Evolutionary conservation across 2,797 vertebrate species (phyloP).

Genomic region (Chelon labrosus): DNA sequence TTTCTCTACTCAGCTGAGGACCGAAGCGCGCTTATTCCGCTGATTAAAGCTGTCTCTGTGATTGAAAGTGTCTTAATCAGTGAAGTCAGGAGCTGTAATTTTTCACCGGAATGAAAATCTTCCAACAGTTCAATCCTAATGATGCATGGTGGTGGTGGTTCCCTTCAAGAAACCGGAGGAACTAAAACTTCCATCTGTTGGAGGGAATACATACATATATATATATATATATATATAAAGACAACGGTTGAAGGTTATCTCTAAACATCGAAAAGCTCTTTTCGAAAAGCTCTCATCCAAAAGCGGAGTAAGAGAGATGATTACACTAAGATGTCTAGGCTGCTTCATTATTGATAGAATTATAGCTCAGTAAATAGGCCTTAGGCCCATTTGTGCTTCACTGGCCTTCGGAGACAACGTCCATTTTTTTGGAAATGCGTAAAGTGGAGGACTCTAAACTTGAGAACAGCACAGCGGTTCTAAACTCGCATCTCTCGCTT

Average conservation of each 20-base stretch:
- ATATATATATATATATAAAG: no score
- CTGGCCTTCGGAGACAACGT: slow-evolving; percentile 64
- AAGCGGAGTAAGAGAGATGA: slow-evolving; percentile 63
- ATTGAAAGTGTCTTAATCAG: slow-evolving; percentile 48
- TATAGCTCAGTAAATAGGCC: slow-evolving; percentile 78
- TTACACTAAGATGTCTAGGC: slow-evolving; percentile 68
- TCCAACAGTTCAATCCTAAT: slow-evolving; percentile 23
- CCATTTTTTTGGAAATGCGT: slow-evolving; percentile 65
- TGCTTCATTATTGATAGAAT: slow-evolving; percentile 84
- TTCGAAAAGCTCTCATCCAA: no score
- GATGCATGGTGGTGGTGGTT: not conserved
- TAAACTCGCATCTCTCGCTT: no score
- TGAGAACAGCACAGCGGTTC: no score
- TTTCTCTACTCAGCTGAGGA: not conserved
- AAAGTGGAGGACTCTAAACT: slow-evolving; percentile 54
- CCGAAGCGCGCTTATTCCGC: slow-evolving; percentile 37
- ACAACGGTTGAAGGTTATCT: slow-evolving; percentile 54
- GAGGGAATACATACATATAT: not conserved
- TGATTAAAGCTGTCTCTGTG: slow-evolving; percentile 29
- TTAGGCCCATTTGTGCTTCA: slow-evolving; percentile 66
- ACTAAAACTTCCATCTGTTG: slow-evolving; percentile 4
- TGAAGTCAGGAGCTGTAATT: slow-evolving; percentile 31
- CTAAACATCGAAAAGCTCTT: slow-evolving; percentile 71
- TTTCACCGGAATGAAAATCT: slow-evolving; percentile 18
- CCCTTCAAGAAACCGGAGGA: slow-evolving; percentile 5